Evolutionary conservation across 2,888 invertebrate species (phyloP).

Genomic region (Rhagophthalmus giganteus): DNA sequence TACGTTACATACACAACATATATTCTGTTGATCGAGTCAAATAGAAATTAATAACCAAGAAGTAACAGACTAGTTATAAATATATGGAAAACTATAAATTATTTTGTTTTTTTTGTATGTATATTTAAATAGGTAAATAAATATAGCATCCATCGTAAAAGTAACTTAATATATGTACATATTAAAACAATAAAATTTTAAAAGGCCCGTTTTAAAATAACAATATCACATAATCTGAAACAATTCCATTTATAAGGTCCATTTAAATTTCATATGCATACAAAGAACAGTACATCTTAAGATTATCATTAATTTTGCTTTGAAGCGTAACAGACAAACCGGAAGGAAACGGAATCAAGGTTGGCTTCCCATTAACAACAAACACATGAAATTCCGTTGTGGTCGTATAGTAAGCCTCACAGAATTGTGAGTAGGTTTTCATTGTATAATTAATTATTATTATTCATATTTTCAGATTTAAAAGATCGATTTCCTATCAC

Average conservation of each 20-base stretch:
- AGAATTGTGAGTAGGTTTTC: neutral
- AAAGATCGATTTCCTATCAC: no score
- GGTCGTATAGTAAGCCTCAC: slow-evolving; percentile 1
- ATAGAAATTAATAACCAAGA: no score
- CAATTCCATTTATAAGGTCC: neutral
- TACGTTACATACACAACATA: no score
- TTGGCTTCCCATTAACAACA: slow-evolving; percentile 27
- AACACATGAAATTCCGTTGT: slow-evolving; percentile 23
- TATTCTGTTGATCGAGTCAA: no score
- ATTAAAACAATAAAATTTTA: no score
- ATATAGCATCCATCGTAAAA: no score
- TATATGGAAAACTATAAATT: no score
- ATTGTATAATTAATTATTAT: neutral
- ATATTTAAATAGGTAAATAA: neutral
- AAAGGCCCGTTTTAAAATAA: no score
- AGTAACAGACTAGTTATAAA: no score
- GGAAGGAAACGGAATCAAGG: slow-evolving; percentile 30
- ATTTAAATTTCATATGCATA: slow-evolving; percentile 1
- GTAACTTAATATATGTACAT: no score
- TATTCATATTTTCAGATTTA: no score
- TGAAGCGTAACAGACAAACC: slow-evolving; percentile 10
- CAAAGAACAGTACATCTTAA: neutral
- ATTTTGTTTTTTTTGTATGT: neutral
- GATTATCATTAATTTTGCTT: slow-evolving; percentile 1
- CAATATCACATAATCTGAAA: no score